Percentiles rank a stretch among this genome's conserved stretches.
phyloP scores from a whole-genome alignment of 1,140 invertebrate genomes.

The Drosophila rufa region DNA sequence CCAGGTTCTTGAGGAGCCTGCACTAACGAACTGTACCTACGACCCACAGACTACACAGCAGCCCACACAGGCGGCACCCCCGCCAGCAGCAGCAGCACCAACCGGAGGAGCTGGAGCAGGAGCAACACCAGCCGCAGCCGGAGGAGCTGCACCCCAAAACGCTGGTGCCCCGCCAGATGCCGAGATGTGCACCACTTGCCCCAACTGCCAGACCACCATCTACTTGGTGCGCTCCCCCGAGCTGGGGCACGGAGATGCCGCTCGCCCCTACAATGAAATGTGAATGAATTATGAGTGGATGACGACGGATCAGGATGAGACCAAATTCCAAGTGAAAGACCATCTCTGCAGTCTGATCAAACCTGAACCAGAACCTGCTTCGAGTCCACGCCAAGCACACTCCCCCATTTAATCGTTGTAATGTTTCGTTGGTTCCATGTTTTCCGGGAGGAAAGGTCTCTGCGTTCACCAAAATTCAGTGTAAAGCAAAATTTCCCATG shows the following conservation, averaged over 20 bases:
- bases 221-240: conserved; percentile 74
- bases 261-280: conserved; percentile 39
- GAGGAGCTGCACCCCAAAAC: not conserved
- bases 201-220: conserved; percentile 81
- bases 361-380: too few relatives aligned
- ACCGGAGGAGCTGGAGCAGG: conserved; percentile 9
- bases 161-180: conserved; percentile 40
- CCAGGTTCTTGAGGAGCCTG: not conserved
- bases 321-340: conserved; percentile 24
- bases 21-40: not conserved
- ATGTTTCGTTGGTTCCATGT: too few relatives aligned
- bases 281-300: conserved; percentile 6
- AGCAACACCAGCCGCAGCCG: not conserved
- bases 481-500: conserved; percentile 3
- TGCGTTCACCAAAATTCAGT: not conserved
- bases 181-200: conserved; percentile 82
- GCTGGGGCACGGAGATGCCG: conserved; percentile 62
- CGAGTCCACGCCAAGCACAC: too few relatives aligned
- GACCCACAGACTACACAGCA: conserved; percentile 47
- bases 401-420: too few relatives aligned
- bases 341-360: too few relatives aligned
- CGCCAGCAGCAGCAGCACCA: not conserved
- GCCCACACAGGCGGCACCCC: not conserved
- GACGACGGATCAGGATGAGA: not conserved
- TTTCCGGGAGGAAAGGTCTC: not conserved